phyloP scores from a whole-genome alignment of 2,888 invertebrate species.

The Agrochola litura region DNA sequence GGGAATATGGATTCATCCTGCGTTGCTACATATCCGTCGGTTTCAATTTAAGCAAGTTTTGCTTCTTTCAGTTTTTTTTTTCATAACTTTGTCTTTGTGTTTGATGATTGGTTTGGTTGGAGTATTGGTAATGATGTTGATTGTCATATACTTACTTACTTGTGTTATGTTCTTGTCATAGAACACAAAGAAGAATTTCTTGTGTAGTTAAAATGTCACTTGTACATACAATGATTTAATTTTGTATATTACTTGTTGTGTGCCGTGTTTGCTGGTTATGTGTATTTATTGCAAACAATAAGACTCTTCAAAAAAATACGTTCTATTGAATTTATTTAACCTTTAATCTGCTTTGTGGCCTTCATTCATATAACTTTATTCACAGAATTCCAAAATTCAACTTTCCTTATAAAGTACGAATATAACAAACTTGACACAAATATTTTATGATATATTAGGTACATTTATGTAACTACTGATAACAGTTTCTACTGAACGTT shows the following conservation, averaged over 20 bases:
- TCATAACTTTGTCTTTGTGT: constrained; percentile 6
- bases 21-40: constrained; percentile 57
- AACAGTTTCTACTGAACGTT: constrained; percentile 27
- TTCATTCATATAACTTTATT: constrained; percentile 13
- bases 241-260: neutral
- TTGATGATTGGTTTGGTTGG: neutral
- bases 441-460: constrained; percentile 18
- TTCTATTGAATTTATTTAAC: constrained; percentile 3
- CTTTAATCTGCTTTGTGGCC: constrained; percentile 26
- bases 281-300: neutral
- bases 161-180: neutral
- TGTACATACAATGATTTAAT: neutral
- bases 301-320: neutral
- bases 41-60: constrained; percentile 60
- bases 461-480: constrained; percentile 40
- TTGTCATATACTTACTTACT: neutral
- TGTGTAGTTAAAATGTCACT: neutral
- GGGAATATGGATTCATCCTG: constrained; percentile 60
- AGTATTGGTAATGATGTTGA: neutral
- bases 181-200: neutral
- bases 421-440: constrained; percentile 50
- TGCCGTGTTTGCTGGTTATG: neutral
- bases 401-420: constrained; percentile 26
- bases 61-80: constrained; percentile 34
- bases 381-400: constrained; percentile 23